A percentile compares a stretch with the other conserved stretches of the same genome.
Conservation (phyloP, 2,797 vertebrate species). For the Anolis apletophallus region DNA sequence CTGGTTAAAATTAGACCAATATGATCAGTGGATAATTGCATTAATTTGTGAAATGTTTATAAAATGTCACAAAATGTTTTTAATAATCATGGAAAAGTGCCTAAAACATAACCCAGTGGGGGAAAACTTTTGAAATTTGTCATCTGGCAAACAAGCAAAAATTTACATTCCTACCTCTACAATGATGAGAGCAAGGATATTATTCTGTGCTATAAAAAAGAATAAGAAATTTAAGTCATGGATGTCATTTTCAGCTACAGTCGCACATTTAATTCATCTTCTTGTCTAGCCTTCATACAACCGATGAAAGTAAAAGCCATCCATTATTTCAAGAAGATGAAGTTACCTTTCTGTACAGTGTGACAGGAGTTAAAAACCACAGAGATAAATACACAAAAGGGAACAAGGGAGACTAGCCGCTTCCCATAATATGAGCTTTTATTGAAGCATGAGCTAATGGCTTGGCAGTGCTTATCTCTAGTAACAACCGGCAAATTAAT, state of each 20-base stretch:
- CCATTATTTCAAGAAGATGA: constrained; percentile 41
- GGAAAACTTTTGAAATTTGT: too few species aligned
- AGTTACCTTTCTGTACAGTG: constrained; percentile 33
- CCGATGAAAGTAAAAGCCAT: constrained; percentile 19
- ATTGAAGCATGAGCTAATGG: constrained; percentile 30
- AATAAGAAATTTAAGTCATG: not conserved
- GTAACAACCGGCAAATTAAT: constrained; percentile 40
- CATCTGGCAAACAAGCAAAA: too few species aligned
- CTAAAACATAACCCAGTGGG: too few species aligned
- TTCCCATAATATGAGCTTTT: constrained; percentile 39
- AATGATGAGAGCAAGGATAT: too few species aligned
- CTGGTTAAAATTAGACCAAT: too few species aligned
- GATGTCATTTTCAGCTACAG: not conserved
- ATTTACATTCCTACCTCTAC: too few species aligned
- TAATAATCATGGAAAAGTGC: too few species aligned
- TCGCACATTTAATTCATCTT: constrained; percentile 6
- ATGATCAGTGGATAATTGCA: too few species aligned
- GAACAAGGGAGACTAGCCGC: constrained; percentile 30
- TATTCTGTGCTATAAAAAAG: not conserved
- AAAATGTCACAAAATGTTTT: too few species aligned
- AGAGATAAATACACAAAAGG: constrained; percentile 55
- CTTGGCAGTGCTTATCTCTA: constrained; percentile 23
- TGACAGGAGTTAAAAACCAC: constrained; percentile 43
- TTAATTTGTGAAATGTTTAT: too few species aligned
- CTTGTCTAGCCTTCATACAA: constrained; percentile 3